Evolutionary conservation across 2,888 invertebrate species (phyloP).

Genomic region (Diadegma fenestrale): DNA sequence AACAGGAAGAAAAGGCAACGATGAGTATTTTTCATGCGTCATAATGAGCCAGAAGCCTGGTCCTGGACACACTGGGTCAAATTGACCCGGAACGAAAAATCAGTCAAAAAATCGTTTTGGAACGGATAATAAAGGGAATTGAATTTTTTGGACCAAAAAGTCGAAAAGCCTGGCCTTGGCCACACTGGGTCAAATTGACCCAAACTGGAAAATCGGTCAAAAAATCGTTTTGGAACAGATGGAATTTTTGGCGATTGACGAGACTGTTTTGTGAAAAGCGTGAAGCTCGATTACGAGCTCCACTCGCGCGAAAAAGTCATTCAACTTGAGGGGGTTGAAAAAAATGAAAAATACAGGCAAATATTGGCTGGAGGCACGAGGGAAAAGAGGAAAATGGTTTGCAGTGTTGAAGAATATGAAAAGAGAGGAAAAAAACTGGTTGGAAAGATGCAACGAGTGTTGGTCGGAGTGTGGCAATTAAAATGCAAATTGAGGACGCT

Average conservation of each 20-base stretch:
- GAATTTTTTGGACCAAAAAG: no score
- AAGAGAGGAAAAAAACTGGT: not conserved
- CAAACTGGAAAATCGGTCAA: not conserved
- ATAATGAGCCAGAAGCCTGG: no score
- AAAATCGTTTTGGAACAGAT: not conserved
- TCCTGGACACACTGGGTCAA: no score
- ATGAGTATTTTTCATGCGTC: not conserved
- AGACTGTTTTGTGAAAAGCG: not conserved
- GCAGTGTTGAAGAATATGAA: not conserved
- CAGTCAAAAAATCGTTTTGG: no score
- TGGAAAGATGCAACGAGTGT: conserved; percentile 1
- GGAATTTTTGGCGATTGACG: no score
- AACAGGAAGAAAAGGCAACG: not conserved
- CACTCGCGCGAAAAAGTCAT: not conserved
- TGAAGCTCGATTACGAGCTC: not conserved
- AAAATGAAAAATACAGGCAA: not conserved
- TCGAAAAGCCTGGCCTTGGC: no score
- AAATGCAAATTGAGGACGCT: conserved; percentile 62
- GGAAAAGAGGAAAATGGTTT: not conserved
- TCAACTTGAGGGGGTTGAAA: not conserved
- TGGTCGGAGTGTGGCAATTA: conserved; percentile 53
- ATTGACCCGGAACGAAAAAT: no score
- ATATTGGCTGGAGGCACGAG: conserved; percentile 7
- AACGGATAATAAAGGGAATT: no score
- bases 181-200: no score